These are phyloP conservation scores for Physocephala rufipes DNA, from an alignment of 2,888 invertebrate genomes.

Conservation along the genomic window DNA sequence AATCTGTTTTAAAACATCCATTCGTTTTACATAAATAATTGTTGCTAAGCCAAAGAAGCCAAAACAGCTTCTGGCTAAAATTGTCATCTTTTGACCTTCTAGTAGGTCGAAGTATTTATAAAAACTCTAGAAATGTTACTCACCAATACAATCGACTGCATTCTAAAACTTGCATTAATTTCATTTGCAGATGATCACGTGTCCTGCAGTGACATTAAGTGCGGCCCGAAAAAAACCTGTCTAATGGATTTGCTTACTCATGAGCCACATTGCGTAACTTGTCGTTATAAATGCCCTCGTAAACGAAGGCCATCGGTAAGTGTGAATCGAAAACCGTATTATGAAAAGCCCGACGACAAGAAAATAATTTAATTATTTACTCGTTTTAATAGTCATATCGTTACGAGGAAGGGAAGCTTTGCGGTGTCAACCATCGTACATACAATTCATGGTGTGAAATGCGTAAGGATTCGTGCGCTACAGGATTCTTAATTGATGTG, in stretches of 20 bases:
- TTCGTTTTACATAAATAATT: too few relatives aligned
- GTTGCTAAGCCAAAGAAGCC: too few relatives aligned
- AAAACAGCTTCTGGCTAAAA: too few relatives aligned
- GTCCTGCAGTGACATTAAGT: conserved; percentile 74
- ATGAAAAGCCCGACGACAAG: too few relatives aligned
- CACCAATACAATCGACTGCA: too few relatives aligned
- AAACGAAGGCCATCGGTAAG: conserved; percentile 58
- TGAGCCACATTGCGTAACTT: conserved; percentile 77
- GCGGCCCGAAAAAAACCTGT: conserved; percentile 75
- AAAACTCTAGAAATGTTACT: too few relatives aligned
- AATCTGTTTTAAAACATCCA: too few relatives aligned
- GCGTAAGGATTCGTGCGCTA: conserved; percentile 78
- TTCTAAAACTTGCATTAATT: too few relatives aligned
- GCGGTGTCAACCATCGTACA: conserved; percentile 78
- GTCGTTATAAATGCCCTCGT: conserved; percentile 72
- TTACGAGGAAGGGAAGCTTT: conserved; percentile 68
- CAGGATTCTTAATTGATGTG: conserved; percentile 77
- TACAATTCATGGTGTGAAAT: conserved; percentile 83
- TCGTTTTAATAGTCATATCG: conserved; percentile 50
- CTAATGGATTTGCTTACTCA: conserved; percentile 73
- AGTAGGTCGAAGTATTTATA: too few relatives aligned
- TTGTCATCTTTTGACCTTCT: too few relatives aligned
- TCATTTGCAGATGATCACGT: conserved; percentile 72
- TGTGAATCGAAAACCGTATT: too few relatives aligned
- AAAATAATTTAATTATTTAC: neutral